phyloP scores from a whole-genome alignment of 2,113 vertebrate genomes.

The Ictalurus punctatus region DNA sequence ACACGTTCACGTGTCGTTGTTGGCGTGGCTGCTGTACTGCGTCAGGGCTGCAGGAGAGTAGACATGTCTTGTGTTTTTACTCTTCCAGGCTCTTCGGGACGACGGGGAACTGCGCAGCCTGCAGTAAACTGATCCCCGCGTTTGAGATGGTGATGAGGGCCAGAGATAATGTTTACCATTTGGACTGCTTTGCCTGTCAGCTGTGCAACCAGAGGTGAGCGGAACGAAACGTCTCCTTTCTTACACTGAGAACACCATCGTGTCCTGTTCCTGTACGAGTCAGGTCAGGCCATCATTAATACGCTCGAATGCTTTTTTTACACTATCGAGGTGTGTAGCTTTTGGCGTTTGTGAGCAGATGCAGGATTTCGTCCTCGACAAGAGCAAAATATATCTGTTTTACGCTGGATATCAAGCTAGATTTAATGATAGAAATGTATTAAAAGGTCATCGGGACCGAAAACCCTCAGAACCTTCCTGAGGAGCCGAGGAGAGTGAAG shows the following conservation, averaged over 20 bases:
- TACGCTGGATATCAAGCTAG: not conserved
- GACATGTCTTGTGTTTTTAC: constrained; percentile 61
- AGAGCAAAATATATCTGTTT: not conserved
- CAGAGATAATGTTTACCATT: constrained; percentile 99
- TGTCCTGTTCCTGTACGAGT: not conserved
- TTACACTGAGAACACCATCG: constrained; percentile 35
- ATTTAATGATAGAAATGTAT: not conserved
- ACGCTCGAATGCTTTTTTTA: not conserved
- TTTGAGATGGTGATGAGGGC: constrained; percentile 99
- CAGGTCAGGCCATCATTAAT: not conserved
- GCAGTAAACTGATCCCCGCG: constrained; percentile 99
- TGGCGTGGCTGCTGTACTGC: constrained; percentile 54
- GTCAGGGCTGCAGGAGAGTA: constrained; percentile 62
- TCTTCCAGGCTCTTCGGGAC: constrained; percentile 96
- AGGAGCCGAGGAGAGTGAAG: not conserved
- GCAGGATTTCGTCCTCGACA: not conserved
- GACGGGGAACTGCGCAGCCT: constrained; percentile 98
- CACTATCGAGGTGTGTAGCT: not conserved
- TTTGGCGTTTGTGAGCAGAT: not conserved
- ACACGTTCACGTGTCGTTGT: constrained; percentile 44
- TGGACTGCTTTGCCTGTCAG: constrained; percentile 99
- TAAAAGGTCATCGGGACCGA: not conserved
- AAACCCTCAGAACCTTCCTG: not conserved
- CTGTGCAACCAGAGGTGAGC: constrained; percentile 99
- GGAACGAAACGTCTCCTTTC: constrained; percentile 56